phyloP scores from a whole-genome alignment of 1,140 invertebrate genomes.

The Paraescarpia echinospica region DNA sequence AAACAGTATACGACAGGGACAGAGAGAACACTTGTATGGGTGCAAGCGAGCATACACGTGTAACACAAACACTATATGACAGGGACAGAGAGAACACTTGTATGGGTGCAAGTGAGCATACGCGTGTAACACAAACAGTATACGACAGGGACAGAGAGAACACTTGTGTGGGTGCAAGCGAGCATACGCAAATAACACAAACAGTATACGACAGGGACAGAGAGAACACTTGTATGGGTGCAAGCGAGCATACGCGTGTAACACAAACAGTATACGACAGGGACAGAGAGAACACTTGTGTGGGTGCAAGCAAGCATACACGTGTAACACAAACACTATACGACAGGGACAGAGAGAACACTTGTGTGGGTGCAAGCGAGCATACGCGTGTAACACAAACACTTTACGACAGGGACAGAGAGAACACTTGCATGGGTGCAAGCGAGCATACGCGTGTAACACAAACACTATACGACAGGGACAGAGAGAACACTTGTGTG shows the following conservation, averaged over 20 bases:
- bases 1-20: neutral
- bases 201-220: neutral
- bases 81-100: neutral
- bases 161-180: neutral
- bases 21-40: neutral
- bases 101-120: too few species aligned
- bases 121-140: neutral
- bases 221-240: neutral
- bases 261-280: neutral
- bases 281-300: neutral
- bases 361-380: neutral
- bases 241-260: too few species aligned
- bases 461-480: neutral
- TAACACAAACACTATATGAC: neutral
- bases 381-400: too few species aligned
- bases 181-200: too few species aligned
- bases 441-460: too few species aligned
- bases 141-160: neutral
- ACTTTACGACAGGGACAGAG: neutral
- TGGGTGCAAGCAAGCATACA: too few species aligned
- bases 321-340: neutral
- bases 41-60: too few species aligned
- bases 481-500: neutral
- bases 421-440: neutral
- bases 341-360: neutral